These are phyloP conservation scores for Salvelinus alpinus DNA, from an alignment of 2,113 vertebrate species.

Conservation along the genomic window DNA sequence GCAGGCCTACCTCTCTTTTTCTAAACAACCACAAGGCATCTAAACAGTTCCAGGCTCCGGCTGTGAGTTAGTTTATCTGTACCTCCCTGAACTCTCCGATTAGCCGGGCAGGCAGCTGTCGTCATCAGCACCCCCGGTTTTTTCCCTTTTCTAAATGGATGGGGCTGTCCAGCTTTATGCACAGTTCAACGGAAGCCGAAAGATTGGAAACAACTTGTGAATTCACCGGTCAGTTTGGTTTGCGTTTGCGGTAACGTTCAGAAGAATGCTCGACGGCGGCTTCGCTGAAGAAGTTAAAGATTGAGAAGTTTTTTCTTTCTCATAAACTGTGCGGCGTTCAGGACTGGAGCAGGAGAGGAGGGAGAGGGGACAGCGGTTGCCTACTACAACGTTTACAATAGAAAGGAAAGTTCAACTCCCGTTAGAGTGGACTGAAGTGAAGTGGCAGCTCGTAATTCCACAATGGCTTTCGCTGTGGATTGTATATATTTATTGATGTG, in stretches of 20 bases:
- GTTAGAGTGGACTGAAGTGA: constrained; percentile 43
- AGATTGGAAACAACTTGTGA: constrained; percentile 67
- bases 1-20: background rate
- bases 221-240: constrained; percentile 55
- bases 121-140: constrained; percentile 69
- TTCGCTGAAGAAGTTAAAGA: constrained; percentile 50
- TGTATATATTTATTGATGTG: constrained; percentile 72
- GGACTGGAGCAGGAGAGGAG: constrained; percentile 24
- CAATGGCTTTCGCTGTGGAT: constrained; percentile 66
- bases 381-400: constrained; percentile 50
- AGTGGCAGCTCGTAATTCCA: constrained; percentile 53
- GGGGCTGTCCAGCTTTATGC: constrained; percentile 68
- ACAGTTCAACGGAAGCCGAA: constrained; percentile 72
- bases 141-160: constrained; percentile 72
- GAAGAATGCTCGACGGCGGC: constrained; percentile 59
- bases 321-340: constrained; percentile 40
- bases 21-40: background rate
- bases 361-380: constrained; percentile 16
- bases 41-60: background rate
- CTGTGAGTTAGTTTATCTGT: background rate
- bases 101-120: constrained; percentile 60
- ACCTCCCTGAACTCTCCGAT: constrained; percentile 54
- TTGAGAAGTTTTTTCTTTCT: constrained; percentile 46
- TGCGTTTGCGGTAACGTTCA: constrained; percentile 49
- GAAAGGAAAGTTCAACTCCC: constrained; percentile 53